Conservation (phyloP, 1,140 invertebrate species). For the Vanessa tameamea region DNA sequence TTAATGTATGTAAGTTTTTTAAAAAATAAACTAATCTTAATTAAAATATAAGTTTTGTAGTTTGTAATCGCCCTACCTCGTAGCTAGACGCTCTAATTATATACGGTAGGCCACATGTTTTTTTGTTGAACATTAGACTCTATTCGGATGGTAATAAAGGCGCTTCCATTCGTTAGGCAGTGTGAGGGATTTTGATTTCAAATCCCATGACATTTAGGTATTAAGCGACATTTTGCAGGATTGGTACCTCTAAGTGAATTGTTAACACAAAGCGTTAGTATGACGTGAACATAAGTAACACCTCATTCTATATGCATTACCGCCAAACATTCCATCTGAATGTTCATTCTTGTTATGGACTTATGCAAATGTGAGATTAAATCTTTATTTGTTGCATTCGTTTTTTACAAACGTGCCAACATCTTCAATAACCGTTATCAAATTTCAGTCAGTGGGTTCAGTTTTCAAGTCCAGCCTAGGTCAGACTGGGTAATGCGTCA, state of each 20-base stretch:
- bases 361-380: too few relatives aligned
- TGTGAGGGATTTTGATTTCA: constrained; percentile 49
- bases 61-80: constrained; percentile 23
- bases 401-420: too few relatives aligned
- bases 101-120: constrained; percentile 22
- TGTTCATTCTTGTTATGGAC: neutral
- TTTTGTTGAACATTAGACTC: constrained; percentile 9
- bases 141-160: constrained; percentile 3
- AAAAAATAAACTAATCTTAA: neutral
- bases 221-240: constrained; percentile 45
- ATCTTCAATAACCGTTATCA: too few relatives aligned
- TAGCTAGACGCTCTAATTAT: constrained; percentile 46
- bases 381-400: too few relatives aligned
- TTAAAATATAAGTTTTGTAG: constrained; percentile 8
- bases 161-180: neutral
- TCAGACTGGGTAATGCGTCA: too few relatives aligned
- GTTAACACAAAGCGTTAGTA: constrained; percentile 18
- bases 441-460: too few relatives aligned
- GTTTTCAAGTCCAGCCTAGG: too few relatives aligned
- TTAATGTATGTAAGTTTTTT: too few relatives aligned
- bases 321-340: neutral
- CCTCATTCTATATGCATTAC: constrained; percentile 4
- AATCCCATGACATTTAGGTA: constrained; percentile 47
- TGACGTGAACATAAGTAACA: neutral
- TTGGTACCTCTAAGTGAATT: constrained; percentile 37